Evolutionary conservation across 1,140 invertebrate species (phyloP), one percentile per base, ranked within the genome.

Genomic region (Holotrichia oblita): DNA sequence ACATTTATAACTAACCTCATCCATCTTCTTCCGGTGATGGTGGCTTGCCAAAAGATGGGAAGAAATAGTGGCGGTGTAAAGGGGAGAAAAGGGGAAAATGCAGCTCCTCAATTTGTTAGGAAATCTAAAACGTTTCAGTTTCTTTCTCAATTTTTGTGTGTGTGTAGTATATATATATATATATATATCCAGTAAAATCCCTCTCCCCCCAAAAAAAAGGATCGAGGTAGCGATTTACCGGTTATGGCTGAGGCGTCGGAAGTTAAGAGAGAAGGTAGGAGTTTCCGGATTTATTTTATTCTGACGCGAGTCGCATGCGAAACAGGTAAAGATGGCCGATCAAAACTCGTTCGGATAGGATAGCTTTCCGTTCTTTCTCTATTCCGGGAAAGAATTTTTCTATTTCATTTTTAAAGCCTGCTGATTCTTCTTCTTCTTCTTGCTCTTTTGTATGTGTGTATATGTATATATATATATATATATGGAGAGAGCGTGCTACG

Each of bases 1-100:
- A 87, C 87, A 87, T 87, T 87, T 87, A 87, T 87, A 87, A 87
- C 87, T 87, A 87, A 86, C 86, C 86, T 87, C 86, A 87, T 87
- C 87, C 86, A 87, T 87, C 87, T 87, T 87, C 84, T 81, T 87
- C 82, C 82, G 27, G 27, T 34, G 27, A 34, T 34, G 27, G 80
- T 78, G 76, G 79, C 61, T 27, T 27, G 61, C 22, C 10, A 22
- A 22, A n/a, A 22, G 22, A 27, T 17, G 22, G 61, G 8, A 17
- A 9, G 22, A 9, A 22, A 22, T 27, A 34, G 61, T 27, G 22
- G 83, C 83, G 84, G 85, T n/a, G n/a, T n/a, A n/a, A n/a, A n/a
- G n/a, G n/a, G n/a, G n/a, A n/a, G n/a, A n/a, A n/a, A n/a, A n/a
- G 77, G 84, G 83, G 85, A 83, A 86, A 86, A 86, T 85, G 87